Evolutionary conservation across 2,113 vertebrate species (phyloP).

Genomic region (Stictonetta naevosa): DNA sequence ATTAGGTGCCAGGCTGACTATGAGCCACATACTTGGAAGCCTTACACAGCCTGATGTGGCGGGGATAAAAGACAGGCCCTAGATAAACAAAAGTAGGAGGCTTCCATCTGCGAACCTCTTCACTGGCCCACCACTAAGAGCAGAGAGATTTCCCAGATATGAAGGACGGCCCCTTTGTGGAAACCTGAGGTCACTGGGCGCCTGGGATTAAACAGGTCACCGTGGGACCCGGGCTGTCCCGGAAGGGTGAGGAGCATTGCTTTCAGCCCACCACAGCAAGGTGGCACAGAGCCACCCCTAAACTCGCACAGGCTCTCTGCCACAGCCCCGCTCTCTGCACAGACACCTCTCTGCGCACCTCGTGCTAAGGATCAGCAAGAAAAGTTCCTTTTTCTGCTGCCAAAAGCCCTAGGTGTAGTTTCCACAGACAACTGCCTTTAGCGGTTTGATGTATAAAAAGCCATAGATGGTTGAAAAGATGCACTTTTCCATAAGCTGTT

Average conservation of each 20-base stretch:
- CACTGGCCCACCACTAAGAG: not conserved
- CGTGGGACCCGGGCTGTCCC: not conserved
- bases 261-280: not conserved
- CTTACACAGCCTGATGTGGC: not conserved
- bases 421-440: not conserved
- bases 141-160: not conserved
- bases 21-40: slow-evolving; percentile 6
- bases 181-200: not conserved
- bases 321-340: not conserved
- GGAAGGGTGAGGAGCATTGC: not conserved
- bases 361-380: not conserved
- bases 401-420: not conserved
- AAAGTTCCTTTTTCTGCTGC: not conserved
- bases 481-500: slow-evolving; percentile 6
- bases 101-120: slow-evolving; percentile 42
- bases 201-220: not conserved
- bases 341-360: not conserved
- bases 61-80: slow-evolving; percentile 41
- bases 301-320: not conserved
- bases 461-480: not conserved
- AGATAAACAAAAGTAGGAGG: slow-evolving; percentile 19
- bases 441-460: not conserved
- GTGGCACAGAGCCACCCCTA: not conserved
- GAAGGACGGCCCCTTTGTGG: not conserved
- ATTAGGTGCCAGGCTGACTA: slow-evolving; percentile 40